These are phyloP conservation scores for Sebastes hopkinsi DNA, from an alignment of 2,797 vertebrate genomes.

Conservation along the genomic window DNA sequence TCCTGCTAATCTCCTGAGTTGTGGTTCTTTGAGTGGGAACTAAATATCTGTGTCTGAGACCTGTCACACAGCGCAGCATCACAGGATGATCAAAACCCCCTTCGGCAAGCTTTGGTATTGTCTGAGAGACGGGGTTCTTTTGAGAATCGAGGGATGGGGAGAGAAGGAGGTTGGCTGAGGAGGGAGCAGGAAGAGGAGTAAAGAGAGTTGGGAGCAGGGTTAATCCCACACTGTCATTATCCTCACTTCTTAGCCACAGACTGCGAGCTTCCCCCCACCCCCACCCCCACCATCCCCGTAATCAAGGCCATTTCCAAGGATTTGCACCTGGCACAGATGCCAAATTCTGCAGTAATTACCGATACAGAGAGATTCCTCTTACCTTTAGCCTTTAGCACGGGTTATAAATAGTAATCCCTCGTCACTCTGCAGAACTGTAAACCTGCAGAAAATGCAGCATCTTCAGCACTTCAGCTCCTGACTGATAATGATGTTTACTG, in stretches of 20 bases:
- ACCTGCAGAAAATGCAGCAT: slow-evolving; percentile 39
- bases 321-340: slow-evolving; percentile 62
- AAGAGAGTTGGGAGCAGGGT: slow-evolving; percentile 62
- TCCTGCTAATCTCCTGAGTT: slow-evolving; percentile 68
- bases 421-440: slow-evolving; percentile 40
- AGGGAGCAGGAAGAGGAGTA: slow-evolving; percentile 48
- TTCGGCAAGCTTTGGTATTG: slow-evolving; percentile 60
- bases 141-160: slow-evolving; percentile 33
- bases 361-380: slow-evolving; percentile 47
- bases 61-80: slow-evolving; percentile 70
- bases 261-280: slow-evolving; percentile 23
- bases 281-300: slow-evolving; percentile 21
- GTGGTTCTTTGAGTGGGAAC: slow-evolving; percentile 64
- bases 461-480: slow-evolving; percentile 28
- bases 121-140: slow-evolving; percentile 58
- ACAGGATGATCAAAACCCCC: slow-evolving; percentile 73
- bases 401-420: slow-evolving; percentile 58
- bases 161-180: slow-evolving; percentile 28
- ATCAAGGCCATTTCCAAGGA: slow-evolving; percentile 73
- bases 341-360: slow-evolving; percentile 67
- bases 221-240: slow-evolving; percentile 78
- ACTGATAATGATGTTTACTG: slow-evolving; percentile 60
- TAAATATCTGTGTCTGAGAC: slow-evolving; percentile 74
- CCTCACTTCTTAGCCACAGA: slow-evolving; percentile 65
- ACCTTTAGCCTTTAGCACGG: slow-evolving; percentile 48